Evolutionary conservation across 2,113 vertebrate species (phyloP), one percentile per base, ranked within the genome.

Genomic region (Pseudopipra pipra): DNA sequence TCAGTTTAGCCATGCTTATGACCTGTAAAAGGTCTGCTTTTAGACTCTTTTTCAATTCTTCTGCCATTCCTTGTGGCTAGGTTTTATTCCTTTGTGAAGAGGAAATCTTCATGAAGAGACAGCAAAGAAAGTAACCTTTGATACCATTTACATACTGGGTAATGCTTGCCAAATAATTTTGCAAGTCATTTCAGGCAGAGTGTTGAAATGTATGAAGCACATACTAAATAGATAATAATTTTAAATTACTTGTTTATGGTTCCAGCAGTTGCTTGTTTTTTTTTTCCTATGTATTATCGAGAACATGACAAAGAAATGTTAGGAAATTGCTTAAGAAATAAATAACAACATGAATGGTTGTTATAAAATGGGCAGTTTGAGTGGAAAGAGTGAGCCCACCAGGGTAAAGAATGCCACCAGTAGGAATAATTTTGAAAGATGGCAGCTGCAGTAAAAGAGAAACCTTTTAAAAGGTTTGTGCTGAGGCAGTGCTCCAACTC

Each of bases 51-150:
- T 83, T 14, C 41, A 75, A 2, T 85, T 94, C 44, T 85, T 71
- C 72, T 74, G 37, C 16, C 43, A 62, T 90, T 95, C 28, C 27
- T 61, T 95, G 20, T 85, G 49, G 37, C 51, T 66, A 92, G 24
- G 8, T 77, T 94, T 87, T 94, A 94, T 92, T 91, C 43, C 28
- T 73, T 39, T 89, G 13, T 87, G 39, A 90, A 94, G 58, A 94
- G 81, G 65, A 96, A 96, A 85, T 82, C 86, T 77, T 95, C 56
- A 78, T 24, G 27, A 78, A 55, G 70, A 80, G n/a, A 46, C 10
- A 87, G 16, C 39, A 96, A 91, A 90, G 41, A 81, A 37, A 81
- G 58, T 82, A 80, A 85, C 5, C 65, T 91, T 93, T 94, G 61
- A 58, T 58, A 87, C 4, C 7, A 43, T 62, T 58, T 79, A 67